These are phyloP conservation scores for Mionectes olivaceus DNA, from an alignment of 2,797 vertebrate species.

Conservation along the genomic window DNA sequence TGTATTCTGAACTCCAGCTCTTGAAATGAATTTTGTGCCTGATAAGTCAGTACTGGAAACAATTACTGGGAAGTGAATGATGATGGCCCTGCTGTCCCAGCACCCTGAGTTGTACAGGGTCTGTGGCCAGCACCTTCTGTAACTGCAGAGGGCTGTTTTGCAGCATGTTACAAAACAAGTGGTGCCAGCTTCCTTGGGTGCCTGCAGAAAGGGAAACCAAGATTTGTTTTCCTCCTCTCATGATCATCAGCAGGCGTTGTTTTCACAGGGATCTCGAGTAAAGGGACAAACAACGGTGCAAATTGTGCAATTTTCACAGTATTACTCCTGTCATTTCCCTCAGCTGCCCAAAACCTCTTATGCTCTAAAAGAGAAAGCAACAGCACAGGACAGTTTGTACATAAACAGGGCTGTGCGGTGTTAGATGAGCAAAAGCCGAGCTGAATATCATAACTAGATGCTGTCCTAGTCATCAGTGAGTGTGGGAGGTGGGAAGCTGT, in stretches of 20 bases:
- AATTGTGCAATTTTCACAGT: constrained; percentile 60
- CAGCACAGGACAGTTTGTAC: constrained; percentile 43
- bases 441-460: constrained; percentile 44
- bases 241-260: constrained; percentile 55
- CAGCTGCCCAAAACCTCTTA: background rate
- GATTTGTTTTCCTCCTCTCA: constrained; percentile 43
- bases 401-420: constrained; percentile 19
- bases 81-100: background rate
- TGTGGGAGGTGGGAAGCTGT: background rate
- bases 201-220: constrained; percentile 37
- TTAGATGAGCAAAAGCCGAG: constrained; percentile 9
- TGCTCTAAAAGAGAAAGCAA: constrained; percentile 23
- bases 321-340: background rate
- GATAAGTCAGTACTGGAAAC: background rate
- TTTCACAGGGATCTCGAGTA: constrained; percentile 47
- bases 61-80: background rate
- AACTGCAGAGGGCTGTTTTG: constrained; percentile 17
- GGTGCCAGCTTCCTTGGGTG: background rate
- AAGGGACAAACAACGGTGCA: constrained; percentile 44
- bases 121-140: background rate
- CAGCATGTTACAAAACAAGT: constrained; percentile 17
- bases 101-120: background rate
- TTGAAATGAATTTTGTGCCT: background rate
- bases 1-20: background rate
- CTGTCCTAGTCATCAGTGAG: constrained; percentile 14